These are phyloP conservation scores for Leptodactylus fallax DNA, from an alignment of 2,797 vertebrate species.

Conservation along the genomic window DNA sequence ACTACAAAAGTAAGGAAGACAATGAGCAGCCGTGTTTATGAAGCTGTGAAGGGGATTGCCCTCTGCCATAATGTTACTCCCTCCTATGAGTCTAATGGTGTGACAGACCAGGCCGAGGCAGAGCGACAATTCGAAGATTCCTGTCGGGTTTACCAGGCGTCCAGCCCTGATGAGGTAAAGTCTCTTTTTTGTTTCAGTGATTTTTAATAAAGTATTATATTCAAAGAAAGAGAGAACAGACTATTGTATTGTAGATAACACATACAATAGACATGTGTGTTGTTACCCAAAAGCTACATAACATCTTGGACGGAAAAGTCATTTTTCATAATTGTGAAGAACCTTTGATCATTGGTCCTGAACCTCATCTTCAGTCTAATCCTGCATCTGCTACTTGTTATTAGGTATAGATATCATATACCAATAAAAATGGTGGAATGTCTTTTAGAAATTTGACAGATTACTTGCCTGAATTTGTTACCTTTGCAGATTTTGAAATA, in stretches of 20 bases:
- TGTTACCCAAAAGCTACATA: too few relatives aligned
- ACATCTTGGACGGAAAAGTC: too few relatives aligned
- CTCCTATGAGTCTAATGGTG: constrained; percentile 92
- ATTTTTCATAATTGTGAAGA: too few relatives aligned
- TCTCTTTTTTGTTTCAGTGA: background rate
- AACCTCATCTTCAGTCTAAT: too few relatives aligned
- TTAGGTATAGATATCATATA: too few relatives aligned
- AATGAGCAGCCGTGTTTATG: constrained; percentile 94
- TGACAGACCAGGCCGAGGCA: constrained; percentile 95
- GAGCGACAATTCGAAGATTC: constrained; percentile 97
- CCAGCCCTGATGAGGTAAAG: constrained; percentile 95
- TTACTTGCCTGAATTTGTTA: background rate
- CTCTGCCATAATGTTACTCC: constrained; percentile 98
- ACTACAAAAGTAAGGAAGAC: constrained; percentile 95
- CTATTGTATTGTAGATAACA: too few relatives aligned
- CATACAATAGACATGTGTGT: too few relatives aligned
- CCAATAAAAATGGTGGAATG: background rate
- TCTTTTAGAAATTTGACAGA: background rate
- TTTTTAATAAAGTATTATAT: too few relatives aligned
- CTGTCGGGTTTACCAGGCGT: constrained; percentile 95
- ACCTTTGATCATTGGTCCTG: too few relatives aligned
- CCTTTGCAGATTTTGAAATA: background rate
- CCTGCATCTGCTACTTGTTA: too few relatives aligned
- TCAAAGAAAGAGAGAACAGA: too few relatives aligned
- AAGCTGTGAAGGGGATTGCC: constrained; percentile 95